Percentiles rank a stretch among this genome's conserved stretches.
Evolutionary conservation across 2,113 vertebrate species (phyloP).

Genomic region (Cettia cetti): DNA sequence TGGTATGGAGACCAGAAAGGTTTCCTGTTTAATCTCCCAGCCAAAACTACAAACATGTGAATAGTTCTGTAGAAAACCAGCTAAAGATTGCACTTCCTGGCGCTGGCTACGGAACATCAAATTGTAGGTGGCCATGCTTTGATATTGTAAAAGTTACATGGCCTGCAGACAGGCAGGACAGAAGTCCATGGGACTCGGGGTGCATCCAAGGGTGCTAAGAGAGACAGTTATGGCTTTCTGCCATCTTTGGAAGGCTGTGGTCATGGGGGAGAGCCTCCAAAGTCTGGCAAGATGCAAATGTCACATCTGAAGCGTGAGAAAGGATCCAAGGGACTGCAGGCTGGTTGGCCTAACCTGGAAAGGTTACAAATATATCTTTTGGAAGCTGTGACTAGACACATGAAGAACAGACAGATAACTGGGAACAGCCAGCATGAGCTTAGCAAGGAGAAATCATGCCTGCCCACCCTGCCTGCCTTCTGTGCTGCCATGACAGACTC

Average conservation of each 20-base stretch:
- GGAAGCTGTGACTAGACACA: not conserved
- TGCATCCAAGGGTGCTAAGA: not conserved
- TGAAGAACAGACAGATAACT: not conserved
- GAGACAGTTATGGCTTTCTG: not conserved
- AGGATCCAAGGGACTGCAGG: not conserved
- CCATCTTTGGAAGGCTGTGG: not conserved
- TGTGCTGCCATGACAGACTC: not conserved
- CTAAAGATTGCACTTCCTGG: not conserved
- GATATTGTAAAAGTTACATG: not conserved
- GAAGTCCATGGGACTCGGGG: not conserved
- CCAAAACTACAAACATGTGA: not conserved
- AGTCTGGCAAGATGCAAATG: not conserved
- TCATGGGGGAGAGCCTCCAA: rapidly evolving
- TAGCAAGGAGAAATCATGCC: not conserved
- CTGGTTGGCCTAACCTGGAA: not conserved
- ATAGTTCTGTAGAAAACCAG: not conserved
- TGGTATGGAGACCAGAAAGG: not conserved
- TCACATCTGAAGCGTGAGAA: not conserved
- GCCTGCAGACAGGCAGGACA: not conserved
- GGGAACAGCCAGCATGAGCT: not conserved
- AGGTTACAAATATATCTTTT: not conserved
- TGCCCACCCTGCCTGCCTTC: not conserved
- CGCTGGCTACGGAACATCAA: not conserved
- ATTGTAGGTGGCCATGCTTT: not conserved
- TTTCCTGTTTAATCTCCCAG: not conserved